Conservation (phyloP, 1,140 invertebrate species). For the Laodelphax striatellus region DNA sequence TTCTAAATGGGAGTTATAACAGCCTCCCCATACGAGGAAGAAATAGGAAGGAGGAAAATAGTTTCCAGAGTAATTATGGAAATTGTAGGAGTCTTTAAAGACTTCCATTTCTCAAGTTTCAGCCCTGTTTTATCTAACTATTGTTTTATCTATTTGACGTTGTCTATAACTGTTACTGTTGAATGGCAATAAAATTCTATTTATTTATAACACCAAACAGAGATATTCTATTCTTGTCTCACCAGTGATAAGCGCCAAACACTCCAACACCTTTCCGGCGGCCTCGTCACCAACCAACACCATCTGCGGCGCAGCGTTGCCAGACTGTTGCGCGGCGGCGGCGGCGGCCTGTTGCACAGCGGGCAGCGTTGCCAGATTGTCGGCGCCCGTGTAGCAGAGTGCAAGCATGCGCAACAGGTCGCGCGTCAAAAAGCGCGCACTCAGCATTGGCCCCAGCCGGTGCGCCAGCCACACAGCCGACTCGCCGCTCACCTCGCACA, state of each 20-base stretch:
- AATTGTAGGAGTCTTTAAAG: no score
- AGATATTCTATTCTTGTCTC: slow-evolving; percentile 22
- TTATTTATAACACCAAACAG: no score
- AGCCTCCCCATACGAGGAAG: no score
- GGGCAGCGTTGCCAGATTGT: slow-evolving; percentile 47
- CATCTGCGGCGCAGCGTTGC: background rate
- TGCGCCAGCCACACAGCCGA: slow-evolving; percentile 86
- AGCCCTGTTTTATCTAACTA: no score
- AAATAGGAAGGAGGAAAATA: no score
- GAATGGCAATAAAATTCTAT: no score
- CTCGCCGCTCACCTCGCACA: slow-evolving; percentile 83
- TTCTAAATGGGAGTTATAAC: no score
- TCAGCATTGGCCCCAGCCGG: slow-evolving; percentile 87
- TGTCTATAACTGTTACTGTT: no score
- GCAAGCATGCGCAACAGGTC: slow-evolving; percentile 90
- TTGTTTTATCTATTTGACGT: no score
- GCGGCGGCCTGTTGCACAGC: background rate
- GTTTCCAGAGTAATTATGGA: no score
- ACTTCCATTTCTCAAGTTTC: no score
- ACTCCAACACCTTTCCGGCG: slow-evolving; percentile 74
- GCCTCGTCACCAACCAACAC: slow-evolving; percentile 62
- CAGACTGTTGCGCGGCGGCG: background rate
- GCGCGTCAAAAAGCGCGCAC: slow-evolving; percentile 76
- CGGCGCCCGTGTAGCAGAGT: slow-evolving; percentile 75
- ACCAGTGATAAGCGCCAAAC: slow-evolving; percentile 73